Base-by-base conservation (phyloP, 2,113 vertebrate genomes). In the Tupaia tana region DNA sequence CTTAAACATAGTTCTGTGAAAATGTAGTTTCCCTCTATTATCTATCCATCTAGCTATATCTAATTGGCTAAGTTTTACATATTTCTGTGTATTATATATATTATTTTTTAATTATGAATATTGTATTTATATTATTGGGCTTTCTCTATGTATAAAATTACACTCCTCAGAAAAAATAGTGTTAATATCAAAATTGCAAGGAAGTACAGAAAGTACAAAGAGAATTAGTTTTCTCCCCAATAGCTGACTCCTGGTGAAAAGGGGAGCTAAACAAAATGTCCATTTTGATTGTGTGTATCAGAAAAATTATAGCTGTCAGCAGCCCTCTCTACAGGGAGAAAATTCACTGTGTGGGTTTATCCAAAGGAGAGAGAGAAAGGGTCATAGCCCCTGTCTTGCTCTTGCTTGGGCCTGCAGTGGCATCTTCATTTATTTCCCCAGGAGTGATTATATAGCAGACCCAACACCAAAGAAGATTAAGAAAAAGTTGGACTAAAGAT, bases 171-270 rank as follows among this genome's bases (percentile, higher is more conserved):
- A 87, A 79, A 61, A 80, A 85, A 85, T 92, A 93, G 25, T 80
- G 83, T 96, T 92, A 96, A 95, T 88, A 95, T 81, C 16, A 96
- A 95, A 95, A 97, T 67, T 43, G 59, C 59, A 63, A 82, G 43
- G 16, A 83, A 94, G 24, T 91, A 22, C 25, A 91, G 85, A 86
- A 69, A 85, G 9, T 20, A 56, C 78, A 43, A 80, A 96, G 66
- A 77, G 31, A 93, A 93, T 94, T 74, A 6, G 14, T 81, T 93
- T 64, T 86, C 58, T 93, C 14, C 14, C 34, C 56, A 81, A 81
- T 19, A 83, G 2, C 78, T 91, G 16, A 0, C 52, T 74, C 80
- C 63, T 80, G 89, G 27, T 95, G 83, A 74, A 94, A 91, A 59
- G 3, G 31, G 6, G 3, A 75, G 7, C 77, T 43, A 18, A 86